Evolutionary conservation across 2,797 vertebrate genomes (phyloP), one percentile per base, ranked within the genome.

Genomic region (Podargus strigoides): DNA sequence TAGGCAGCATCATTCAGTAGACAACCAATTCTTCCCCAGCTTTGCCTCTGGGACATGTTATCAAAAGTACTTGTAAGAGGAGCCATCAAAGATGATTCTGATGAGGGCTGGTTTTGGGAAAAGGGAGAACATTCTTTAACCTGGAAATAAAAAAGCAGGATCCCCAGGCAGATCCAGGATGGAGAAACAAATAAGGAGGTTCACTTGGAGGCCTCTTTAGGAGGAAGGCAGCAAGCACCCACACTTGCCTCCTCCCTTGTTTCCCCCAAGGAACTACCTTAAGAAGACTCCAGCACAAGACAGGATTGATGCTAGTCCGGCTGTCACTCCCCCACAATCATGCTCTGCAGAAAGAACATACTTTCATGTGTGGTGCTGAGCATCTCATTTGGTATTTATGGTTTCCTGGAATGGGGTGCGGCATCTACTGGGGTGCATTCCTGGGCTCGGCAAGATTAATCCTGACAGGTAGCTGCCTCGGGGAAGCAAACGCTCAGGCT

Each of bases 361-460:
- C 90, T 96, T 96, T 96, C 80, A 90, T 85, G 56, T 94, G 60
- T 36, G 84, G 58, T 76, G 62, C 79, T 62, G 53, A 93, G 82
- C 80, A 58, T 73, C 88, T 84, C 3, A 0, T 84, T 66, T 47
- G 77, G 50, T 95, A 90, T 94, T 96, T 96, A 82, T 92, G 84
- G 81, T 91, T 74, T 87, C 41, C 81, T 93, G 93, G 96, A 97
- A 96, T 93, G 90, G 93, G 93, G 90, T 37, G 94, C 0, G 87
- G 93, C 18, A 30, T 89, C 95, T 93, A 17, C 84, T 1, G 15
- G 91, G 94, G 84, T 1, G 0, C 94, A 96, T 97, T 96, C 94
- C 96, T 96, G 91, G 81, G 75, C 73, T 87, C 27, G 0, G 80
- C 76, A 77, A 94, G 94, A 97, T 97, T 93, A 88, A 95, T 95